Evolutionary conservation across 2,888 invertebrate genomes (phyloP).

Genomic region (Zelleria hepariella): DNA sequence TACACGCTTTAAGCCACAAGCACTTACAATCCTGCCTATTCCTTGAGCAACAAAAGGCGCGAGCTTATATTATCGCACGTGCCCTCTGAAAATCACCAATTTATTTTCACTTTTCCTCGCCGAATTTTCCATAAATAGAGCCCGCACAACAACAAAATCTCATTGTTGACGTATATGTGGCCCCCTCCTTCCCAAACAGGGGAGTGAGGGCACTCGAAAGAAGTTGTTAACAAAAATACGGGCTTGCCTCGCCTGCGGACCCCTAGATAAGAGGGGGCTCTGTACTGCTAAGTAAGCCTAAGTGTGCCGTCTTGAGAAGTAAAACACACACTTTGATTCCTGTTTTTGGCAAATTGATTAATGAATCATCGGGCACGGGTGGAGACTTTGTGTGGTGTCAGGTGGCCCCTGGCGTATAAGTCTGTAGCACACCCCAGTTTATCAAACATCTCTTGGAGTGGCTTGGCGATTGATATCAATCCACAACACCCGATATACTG

Average conservation of each 20-base stretch:
- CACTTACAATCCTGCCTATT: not conserved
- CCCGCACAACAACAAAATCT: not conserved
- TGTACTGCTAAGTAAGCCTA: not conserved
- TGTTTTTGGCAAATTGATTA: not conserved
- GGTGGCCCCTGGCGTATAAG: too few relatives aligned
- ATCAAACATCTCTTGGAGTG: too few relatives aligned
- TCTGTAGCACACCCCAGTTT: too few relatives aligned
- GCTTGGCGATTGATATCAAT: too few relatives aligned
- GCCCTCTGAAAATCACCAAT: not conserved
- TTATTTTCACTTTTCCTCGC: not conserved
- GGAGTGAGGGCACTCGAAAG: slow-evolving; percentile 4
- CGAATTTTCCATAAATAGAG: not conserved
- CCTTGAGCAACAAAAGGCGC: not conserved
- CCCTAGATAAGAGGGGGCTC: slow-evolving; percentile 38
- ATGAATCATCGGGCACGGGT: too few relatives aligned
- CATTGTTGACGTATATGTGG: not conserved
- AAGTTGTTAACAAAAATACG: slow-evolving; percentile 70
- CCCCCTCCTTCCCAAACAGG: not conserved
- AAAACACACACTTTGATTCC: not conserved
- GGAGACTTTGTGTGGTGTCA: too few relatives aligned
- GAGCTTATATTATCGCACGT: not conserved
- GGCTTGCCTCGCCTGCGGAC: slow-evolving; percentile 49
- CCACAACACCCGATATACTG: too few relatives aligned
- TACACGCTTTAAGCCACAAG: slow-evolving; percentile 14
- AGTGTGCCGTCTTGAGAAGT: not conserved